phyloP scores from a whole-genome alignment of 1,140 invertebrate genomes.

The Phymorhynchus buccinoides region DNA sequence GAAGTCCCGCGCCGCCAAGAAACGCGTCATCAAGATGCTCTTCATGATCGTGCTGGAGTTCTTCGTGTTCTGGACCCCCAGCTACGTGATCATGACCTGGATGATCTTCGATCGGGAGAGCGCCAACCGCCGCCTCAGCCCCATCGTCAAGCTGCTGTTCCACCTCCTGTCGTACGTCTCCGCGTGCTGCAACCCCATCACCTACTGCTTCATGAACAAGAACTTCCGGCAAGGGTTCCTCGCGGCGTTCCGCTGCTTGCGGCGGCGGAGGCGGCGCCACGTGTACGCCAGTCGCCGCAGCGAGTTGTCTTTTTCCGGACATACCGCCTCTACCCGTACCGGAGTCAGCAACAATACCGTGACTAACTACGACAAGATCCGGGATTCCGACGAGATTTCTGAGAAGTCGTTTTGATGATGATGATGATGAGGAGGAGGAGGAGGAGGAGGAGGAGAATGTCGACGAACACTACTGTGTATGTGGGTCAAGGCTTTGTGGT shows the following conservation, averaged over 20 bases:
- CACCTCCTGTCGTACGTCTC: constrained; percentile 89
- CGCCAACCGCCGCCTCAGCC: constrained; percentile 72
- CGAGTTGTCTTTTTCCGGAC: constrained; percentile 49
- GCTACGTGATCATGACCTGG: constrained; percentile 88
- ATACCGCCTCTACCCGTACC: constrained; percentile 44
- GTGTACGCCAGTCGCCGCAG: constrained; percentile 44
- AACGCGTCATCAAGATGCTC: constrained; percentile 90
- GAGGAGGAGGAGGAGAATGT: too few relatives aligned
- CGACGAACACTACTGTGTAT: too few relatives aligned
- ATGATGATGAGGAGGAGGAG: too few relatives aligned
- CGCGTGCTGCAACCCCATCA: constrained; percentile 93
- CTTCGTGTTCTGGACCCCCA: constrained; percentile 92
- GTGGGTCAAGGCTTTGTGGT: too few relatives aligned
- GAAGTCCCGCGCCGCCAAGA: constrained; percentile 81
- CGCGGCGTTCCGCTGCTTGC: constrained; percentile 80
- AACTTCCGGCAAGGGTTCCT: constrained; percentile 88
- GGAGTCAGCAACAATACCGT: constrained; percentile 36
- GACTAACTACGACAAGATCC: constrained; percentile 52
- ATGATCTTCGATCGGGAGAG: constrained; percentile 82
- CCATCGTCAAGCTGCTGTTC: constrained; percentile 79
- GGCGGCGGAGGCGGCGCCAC: constrained; percentile 39
- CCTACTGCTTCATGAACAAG: constrained; percentile 93
- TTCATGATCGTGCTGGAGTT: constrained; percentile 93
- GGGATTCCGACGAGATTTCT: constrained; percentile 51
- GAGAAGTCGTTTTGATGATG: constrained; percentile 48